These are phyloP conservation scores for Podarcis raffonei DNA, from an alignment of 2,113 vertebrate species.

Conservation along the genomic window DNA sequence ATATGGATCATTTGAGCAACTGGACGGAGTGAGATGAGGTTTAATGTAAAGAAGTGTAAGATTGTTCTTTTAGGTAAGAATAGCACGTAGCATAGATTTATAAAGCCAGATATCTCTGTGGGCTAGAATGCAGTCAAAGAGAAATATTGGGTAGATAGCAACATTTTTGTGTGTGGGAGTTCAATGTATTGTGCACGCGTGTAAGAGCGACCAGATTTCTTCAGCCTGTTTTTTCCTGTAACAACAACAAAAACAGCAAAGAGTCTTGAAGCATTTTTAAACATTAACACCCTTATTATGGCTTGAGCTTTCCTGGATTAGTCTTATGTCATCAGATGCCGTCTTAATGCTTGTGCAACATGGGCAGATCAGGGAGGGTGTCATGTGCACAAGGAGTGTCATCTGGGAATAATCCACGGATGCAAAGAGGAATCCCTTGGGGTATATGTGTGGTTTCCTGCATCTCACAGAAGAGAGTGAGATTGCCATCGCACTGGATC, in stretches of 20 bases:
- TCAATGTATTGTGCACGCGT: not conserved
- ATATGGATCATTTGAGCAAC: conserved; percentile 58
- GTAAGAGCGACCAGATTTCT: not conserved
- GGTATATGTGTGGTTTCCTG: not conserved
- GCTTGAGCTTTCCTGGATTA: not conserved
- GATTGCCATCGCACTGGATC: not conserved
- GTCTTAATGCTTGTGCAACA: not conserved
- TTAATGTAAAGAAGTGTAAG: conserved; percentile 46
- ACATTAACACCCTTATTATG: not conserved
- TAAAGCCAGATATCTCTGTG: not conserved
- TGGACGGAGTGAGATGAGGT: conserved; percentile 59
- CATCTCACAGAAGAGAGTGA: not conserved
- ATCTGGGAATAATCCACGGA: not conserved
- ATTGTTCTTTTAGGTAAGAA: conserved; percentile 55
- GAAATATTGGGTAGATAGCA: conserved; percentile 9
- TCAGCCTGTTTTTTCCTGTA: too few species aligned
- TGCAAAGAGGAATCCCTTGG: not conserved
- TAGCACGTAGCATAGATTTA: conserved; percentile 27
- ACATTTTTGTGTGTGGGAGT: not conserved
- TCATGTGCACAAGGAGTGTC: not conserved
- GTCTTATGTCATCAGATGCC: not conserved
- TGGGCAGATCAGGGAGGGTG: not conserved
- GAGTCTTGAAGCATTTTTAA: too few species aligned
- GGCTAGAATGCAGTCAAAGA: not conserved
- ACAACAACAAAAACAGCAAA: too few species aligned